A percentile compares a stretch with the other conserved stretches of the same genome.
Conservation (phyloP, 1,140 invertebrate species). For the Scylla paramamosain region DNA sequence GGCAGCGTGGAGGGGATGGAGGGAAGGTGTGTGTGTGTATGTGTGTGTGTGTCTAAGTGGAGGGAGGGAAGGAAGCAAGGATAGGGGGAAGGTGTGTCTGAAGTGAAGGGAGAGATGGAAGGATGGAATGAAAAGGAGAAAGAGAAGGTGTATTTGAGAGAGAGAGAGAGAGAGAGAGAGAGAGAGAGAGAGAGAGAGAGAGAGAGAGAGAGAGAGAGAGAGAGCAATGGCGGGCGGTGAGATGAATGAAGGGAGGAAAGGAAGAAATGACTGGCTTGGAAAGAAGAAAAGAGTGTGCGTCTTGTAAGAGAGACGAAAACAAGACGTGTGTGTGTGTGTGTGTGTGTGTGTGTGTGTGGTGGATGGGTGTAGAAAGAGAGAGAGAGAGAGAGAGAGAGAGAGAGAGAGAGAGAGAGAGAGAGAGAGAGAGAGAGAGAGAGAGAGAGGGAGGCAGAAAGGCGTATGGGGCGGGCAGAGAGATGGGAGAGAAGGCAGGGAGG, state of each 20-base stretch:
- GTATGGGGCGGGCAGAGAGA: too few relatives aligned
- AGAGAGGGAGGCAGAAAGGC: too few relatives aligned
- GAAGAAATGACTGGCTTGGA: background rate
- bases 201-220: constrained; percentile 20
- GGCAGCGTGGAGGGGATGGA: background rate
- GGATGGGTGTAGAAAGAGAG: too few relatives aligned
- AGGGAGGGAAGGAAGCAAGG: too few relatives aligned
- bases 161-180: background rate
- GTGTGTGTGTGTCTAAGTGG: too few relatives aligned
- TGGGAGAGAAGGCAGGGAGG: background rate
- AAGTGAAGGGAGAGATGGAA: background rate
- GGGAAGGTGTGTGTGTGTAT: background rate
- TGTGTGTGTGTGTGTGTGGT: too few relatives aligned
- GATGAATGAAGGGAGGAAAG: background rate
- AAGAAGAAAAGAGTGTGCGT: background rate
- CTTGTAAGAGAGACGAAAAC: too few relatives aligned
- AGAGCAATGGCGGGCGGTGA: background rate
- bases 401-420: too few relatives aligned
- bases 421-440: too few relatives aligned
- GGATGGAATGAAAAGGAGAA: background rate
- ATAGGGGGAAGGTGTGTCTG: too few relatives aligned
- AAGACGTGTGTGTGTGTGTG: too few relatives aligned
- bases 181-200: constrained; percentile 21
- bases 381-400: too few relatives aligned
- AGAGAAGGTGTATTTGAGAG: background rate